Evolutionary conservation across 2,797 vertebrate genomes (phyloP).

Genomic region (Lindbergichthys nudifrons): DNA sequence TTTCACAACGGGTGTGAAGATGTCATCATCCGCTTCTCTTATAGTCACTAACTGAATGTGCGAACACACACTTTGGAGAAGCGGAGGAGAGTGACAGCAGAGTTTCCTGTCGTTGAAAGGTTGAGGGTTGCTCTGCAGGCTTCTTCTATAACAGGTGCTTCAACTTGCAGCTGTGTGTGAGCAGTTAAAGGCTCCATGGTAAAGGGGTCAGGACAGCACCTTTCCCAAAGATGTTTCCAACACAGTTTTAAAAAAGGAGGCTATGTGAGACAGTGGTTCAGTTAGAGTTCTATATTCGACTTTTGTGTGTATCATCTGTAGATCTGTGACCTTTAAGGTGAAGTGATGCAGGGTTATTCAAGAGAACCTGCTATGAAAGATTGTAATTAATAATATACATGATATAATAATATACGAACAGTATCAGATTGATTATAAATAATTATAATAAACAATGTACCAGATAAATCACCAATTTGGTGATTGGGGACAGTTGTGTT

Average conservation of each 20-base stretch:
- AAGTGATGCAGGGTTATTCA: not conserved
- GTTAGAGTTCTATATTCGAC: constrained; percentile 14
- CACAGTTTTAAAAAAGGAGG: constrained; percentile 44
- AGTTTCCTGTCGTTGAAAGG: constrained; percentile 86
- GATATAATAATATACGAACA: not conserved
- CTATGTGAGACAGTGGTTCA: not conserved
- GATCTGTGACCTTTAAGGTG: constrained; percentile 40
- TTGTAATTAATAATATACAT: too few species aligned
- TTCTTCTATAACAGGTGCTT: constrained; percentile 79
- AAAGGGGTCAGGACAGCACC: constrained; percentile 77
- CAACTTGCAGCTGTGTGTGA: constrained; percentile 76
- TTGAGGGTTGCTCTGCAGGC: constrained; percentile 75
- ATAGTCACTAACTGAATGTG: constrained; percentile 42
- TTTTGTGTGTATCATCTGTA: constrained; percentile 27
- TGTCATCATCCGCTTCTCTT: constrained; percentile 67
- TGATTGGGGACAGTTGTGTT: not conserved
- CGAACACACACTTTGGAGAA: constrained; percentile 25
- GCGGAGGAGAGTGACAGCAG: constrained; percentile 61
- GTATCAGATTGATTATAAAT: not conserved
- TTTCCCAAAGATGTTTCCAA: constrained; percentile 69
- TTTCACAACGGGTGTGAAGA: constrained; percentile 42
- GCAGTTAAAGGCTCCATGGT: constrained; percentile 61
- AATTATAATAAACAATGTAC: not conserved
- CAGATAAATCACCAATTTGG: not conserved
- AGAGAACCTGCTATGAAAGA: not conserved